A percentile compares a stretch with the other conserved stretches of the same genome.
Conservation (phyloP, 2,797 vertebrate species). For the Poeciliopsis presidionis region DNA sequence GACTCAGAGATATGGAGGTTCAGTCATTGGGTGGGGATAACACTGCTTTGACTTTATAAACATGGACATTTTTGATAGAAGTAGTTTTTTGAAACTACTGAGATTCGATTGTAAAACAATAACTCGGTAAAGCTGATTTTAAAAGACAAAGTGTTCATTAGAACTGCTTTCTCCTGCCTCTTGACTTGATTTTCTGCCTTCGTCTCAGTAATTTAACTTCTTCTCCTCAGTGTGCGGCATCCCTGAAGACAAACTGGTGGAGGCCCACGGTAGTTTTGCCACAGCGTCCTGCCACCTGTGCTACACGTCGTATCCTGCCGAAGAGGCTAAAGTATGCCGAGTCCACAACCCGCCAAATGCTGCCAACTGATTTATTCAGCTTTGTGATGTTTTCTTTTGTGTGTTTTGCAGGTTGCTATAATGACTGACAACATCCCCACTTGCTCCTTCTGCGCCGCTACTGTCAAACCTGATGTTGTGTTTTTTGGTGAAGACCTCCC, state of each 20-base stretch:
- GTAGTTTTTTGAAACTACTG: background rate
- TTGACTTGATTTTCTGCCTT: background rate
- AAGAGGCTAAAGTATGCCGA: constrained; percentile 80
- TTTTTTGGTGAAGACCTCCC: constrained; percentile 87
- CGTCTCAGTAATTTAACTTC: background rate
- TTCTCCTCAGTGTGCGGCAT: constrained; percentile 75
- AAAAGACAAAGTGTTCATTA: background rate
- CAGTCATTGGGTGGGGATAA: background rate
- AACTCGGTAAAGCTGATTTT: background rate
- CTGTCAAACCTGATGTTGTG: constrained; percentile 84
- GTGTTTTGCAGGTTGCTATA: constrained; percentile 65
- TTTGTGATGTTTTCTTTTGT: background rate
- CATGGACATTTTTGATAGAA: background rate
- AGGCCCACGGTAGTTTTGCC: constrained; percentile 85
- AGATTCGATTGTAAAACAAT: background rate
- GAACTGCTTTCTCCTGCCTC: background rate
- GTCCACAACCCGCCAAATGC: background rate
- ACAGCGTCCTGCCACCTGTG: constrained; percentile 86
- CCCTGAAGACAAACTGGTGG: constrained; percentile 84
- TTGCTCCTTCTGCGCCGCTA: constrained; percentile 81
- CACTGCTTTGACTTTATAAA: background rate
- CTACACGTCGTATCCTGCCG: constrained; percentile 81
- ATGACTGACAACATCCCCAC: constrained; percentile 77
- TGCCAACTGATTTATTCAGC: background rate
- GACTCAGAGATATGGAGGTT: background rate